Percentiles rank a stretch among this genome's conserved stretches.
Evolutionary conservation across 1,140 invertebrate species (phyloP).

Genomic region (Drosophila pallidifrons): DNA sequence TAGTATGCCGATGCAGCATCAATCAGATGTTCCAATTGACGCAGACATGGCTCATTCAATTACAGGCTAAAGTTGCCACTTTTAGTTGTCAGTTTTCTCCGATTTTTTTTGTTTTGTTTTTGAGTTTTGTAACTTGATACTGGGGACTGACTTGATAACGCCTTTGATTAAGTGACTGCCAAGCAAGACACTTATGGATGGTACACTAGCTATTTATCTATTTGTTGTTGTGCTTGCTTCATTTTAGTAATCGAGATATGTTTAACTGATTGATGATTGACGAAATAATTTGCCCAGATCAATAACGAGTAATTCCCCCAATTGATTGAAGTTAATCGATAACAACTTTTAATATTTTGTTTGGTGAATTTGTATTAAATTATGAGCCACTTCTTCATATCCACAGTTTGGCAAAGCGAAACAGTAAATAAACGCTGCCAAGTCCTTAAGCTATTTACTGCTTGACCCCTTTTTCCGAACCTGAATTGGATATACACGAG

Average conservation of each 20-base stretch:
- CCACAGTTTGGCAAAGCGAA: background rate
- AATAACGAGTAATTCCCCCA: too few species aligned
- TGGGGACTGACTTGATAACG: conserved; percentile 42
- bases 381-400: background rate
- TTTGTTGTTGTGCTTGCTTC: conserved; percentile 18
- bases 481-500: conserved; percentile 17
- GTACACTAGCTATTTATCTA: conserved; percentile 61
- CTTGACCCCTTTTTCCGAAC: conserved; percentile 10
- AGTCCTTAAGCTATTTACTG: conserved; percentile 31
- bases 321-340: too few species aligned
- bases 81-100: background rate
- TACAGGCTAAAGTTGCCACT: background rate
- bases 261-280: conserved; percentile 25
- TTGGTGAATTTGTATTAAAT: conserved; percentile 4
- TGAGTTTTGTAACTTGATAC: background rate
- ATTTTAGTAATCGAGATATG: conserved; percentile 24
- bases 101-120: conserved; percentile 13
- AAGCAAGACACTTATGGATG: conserved; percentile 65
- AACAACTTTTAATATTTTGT: background rate
- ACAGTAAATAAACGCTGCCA: conserved; percentile 1
- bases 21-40: background rate
- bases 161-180: conserved; percentile 58
- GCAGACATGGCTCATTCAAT: too few species aligned
- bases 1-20: background rate
- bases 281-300: background rate